Evolutionary conservation across 2,113 vertebrate genomes (phyloP).

Genomic region (Notarius quadriscutis): DNA sequence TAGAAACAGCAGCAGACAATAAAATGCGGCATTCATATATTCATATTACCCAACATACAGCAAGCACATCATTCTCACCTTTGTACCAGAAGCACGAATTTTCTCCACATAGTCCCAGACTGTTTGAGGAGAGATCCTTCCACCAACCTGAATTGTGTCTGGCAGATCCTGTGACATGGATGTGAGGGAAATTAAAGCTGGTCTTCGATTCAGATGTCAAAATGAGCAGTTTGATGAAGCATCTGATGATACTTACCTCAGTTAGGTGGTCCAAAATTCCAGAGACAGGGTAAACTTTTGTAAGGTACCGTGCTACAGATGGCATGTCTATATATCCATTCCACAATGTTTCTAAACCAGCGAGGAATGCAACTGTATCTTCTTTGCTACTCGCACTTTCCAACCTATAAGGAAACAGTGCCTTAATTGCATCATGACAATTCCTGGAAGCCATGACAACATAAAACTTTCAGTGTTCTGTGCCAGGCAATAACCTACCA

Average conservation of each 20-base stretch:
- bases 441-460: not conserved
- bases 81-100: conserved; percentile 96
- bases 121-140: conserved; percentile 93
- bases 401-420: conserved; percentile 56
- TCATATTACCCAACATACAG: not conserved
- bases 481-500: not conserved
- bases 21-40: not conserved
- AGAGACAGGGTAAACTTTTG: conserved; percentile 93
- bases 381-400: conserved; percentile 71
- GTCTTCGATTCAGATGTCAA: not conserved
- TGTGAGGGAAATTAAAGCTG: not conserved
- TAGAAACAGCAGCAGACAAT: not conserved
- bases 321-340: conserved; percentile 96
- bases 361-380: conserved; percentile 86
- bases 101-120: conserved; percentile 99
- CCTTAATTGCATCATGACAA: not conserved
- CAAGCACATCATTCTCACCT: conserved; percentile 72
- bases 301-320: conserved; percentile 91
- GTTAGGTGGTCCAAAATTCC: conserved; percentile 88
- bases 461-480: not conserved
- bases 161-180: conserved; percentile 84
- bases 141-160: conserved; percentile 94
- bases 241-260: conserved; percentile 75
- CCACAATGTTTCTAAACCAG: conserved; percentile 86
- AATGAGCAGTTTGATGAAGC: not conserved